A percentile compares a stretch with the other conserved stretches of the same genome.
These are phyloP conservation scores for Parazoanthus darwini DNA, from an alignment of 92 coral and sea anemone genomes.

Conservation along the genomic window DNA sequence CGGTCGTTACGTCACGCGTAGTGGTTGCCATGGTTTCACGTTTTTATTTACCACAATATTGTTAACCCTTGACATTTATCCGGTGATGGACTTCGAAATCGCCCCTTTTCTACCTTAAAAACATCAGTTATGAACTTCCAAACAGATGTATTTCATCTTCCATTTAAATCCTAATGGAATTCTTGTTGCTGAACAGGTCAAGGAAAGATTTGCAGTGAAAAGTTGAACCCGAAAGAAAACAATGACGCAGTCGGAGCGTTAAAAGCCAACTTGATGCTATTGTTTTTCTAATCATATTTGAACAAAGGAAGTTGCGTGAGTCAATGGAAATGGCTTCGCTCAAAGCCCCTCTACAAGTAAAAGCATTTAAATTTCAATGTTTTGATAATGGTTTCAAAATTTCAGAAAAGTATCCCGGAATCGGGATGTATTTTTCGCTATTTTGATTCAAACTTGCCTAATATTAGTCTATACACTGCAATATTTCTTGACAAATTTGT, in stretches of 20 bases:
- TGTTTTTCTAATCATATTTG: slow-evolving; percentile 19
- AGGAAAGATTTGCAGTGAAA: background rate
- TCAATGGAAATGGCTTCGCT: background rate
- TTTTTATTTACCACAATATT: slow-evolving; percentile 64
- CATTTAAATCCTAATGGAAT: background rate
- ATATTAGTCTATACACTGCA: background rate
- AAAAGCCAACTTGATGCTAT: background rate
- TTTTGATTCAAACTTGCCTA: background rate
- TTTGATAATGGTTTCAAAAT: background rate
- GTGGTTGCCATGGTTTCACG: slow-evolving; percentile 60
- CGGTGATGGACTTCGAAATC: background rate
- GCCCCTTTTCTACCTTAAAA: background rate
- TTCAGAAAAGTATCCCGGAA: background rate
- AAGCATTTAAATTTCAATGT: background rate
- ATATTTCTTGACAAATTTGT: background rate
- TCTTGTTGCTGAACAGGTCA: background rate
- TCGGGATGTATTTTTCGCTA: background rate
- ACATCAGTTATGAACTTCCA: background rate
- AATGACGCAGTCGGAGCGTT: background rate
- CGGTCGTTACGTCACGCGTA: slow-evolving; percentile 81
- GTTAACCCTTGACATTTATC: slow-evolving; percentile 32
- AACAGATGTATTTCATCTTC: background rate
- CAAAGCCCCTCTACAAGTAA: background rate
- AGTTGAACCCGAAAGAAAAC: background rate
- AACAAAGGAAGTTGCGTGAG: background rate